Conservation (phyloP, 2,888 invertebrate genomes). For the Lysandra bellargus region DNA sequence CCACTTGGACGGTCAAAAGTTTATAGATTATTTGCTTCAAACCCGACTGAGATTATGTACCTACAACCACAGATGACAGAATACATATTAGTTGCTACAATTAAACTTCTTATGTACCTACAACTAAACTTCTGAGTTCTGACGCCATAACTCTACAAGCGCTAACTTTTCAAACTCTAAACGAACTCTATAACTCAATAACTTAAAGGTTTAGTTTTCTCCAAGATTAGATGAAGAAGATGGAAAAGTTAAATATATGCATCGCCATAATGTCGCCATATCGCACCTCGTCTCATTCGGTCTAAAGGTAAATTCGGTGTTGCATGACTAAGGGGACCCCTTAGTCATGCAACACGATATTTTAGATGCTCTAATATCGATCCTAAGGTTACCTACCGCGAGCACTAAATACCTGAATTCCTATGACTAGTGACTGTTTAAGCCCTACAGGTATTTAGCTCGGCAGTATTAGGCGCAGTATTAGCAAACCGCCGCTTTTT, state of each 20-base stretch:
- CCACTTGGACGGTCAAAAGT: not conserved
- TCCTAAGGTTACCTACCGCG: not conserved
- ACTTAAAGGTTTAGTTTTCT: too few species aligned
- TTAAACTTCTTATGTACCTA: too few species aligned
- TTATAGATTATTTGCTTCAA: not conserved
- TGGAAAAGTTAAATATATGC: too few species aligned
- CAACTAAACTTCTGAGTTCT: not conserved
- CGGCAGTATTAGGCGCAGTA: slow-evolving; percentile 6
- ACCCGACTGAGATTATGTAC: not conserved
- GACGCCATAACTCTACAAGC: not conserved
- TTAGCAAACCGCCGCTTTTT: slow-evolving; percentile 14
- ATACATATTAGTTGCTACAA: too few species aligned
- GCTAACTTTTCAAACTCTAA: too few species aligned
- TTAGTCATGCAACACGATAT: not conserved
- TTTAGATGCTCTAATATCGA: not conserved
- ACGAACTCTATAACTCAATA: too few species aligned
- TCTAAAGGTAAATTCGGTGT: too few species aligned
- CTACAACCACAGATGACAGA: too few species aligned
- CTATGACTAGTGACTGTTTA: not conserved
- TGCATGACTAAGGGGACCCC: not conserved
- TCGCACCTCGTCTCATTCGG: not conserved
- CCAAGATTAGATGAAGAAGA: too few species aligned
- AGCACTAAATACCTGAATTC: slow-evolving; percentile 5
- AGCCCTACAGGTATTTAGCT: not conserved
- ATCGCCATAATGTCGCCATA: too few species aligned